These are phyloP conservation scores for Philaethria dido DNA, from an alignment of 2,888 invertebrate genomes.

Conservation along the genomic window DNA sequence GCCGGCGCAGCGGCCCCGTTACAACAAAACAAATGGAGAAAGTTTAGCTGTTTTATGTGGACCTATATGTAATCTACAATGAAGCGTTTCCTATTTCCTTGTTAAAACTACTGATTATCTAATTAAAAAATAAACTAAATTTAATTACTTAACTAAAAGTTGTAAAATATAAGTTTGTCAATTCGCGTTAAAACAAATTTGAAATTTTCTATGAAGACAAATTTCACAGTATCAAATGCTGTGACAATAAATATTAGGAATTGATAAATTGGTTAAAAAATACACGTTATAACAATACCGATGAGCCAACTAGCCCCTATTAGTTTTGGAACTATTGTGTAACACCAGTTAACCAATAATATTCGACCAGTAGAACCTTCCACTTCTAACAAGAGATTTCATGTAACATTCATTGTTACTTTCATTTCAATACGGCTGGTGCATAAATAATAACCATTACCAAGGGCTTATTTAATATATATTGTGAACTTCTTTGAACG, in stretches of 20 bases:
- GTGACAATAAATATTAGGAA: neutral
- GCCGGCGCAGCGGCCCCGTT: slow-evolving; percentile 54
- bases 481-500: neutral
- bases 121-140: neutral
- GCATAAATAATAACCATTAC: too few species aligned
- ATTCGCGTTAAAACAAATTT: too few species aligned
- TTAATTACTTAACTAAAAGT: neutral
- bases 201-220: too few species aligned
- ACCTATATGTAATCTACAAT: slow-evolving; percentile 56
- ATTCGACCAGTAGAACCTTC: slow-evolving; percentile 50
- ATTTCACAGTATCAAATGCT: too few species aligned
- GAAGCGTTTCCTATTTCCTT: slow-evolving; percentile 68
- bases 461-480: slow-evolving; percentile 26
- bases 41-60: slow-evolving; percentile 66
- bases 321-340: slow-evolving; percentile 63
- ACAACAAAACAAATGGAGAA: slow-evolving; percentile 77
- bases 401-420: slow-evolving; percentile 75
- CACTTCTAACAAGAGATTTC: slow-evolving; percentile 69
- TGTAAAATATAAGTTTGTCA: too few species aligned
- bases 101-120: slow-evolving; percentile 19
- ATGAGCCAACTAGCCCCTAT: slow-evolving; percentile 58
- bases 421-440: slow-evolving; percentile 65
- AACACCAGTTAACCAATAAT: slow-evolving; percentile 67
- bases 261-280: slow-evolving; percentile 27
- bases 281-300: slow-evolving; percentile 46